phyloP scores from a whole-genome alignment of 2,113 vertebrate genomes.

The Chamaea fasciata region DNA sequence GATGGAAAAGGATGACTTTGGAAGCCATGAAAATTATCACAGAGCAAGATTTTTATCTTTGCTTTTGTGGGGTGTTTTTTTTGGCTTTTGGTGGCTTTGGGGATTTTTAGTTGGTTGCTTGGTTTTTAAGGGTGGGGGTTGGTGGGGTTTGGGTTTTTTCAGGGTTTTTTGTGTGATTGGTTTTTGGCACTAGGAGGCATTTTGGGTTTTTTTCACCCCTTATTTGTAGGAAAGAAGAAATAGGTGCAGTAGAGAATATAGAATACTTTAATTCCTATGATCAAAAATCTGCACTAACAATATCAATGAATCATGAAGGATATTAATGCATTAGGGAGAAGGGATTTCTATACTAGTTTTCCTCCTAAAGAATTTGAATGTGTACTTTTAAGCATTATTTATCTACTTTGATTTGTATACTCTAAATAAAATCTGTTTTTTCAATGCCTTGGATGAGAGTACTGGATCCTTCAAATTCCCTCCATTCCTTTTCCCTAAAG shows the following conservation, averaged over 20 bases:
- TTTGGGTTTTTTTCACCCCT: accelerated
- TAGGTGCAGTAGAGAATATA: accelerated
- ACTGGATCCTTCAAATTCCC: background rate
- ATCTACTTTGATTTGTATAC: background rate
- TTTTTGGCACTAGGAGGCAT: accelerated
- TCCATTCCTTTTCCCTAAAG: background rate
- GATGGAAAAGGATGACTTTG: background rate
- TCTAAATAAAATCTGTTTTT: background rate
- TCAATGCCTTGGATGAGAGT: background rate
- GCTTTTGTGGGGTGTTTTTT: background rate
- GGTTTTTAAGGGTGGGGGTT: accelerated
- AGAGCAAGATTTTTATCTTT: background rate
- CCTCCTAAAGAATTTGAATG: background rate
- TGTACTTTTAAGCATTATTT: background rate
- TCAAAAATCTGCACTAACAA: background rate
- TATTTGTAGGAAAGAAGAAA: background rate
- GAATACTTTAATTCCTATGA: background rate
- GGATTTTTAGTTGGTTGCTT: background rate
- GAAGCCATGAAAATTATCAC: background rate
- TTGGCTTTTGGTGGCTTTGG: accelerated
- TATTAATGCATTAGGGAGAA: background rate
- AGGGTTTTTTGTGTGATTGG: background rate
- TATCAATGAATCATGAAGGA: background rate
- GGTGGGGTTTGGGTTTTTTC: background rate
- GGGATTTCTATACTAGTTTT: background rate